phyloP scores from a whole-genome alignment of 2,888 invertebrate genomes.

The Cinara cedri region DNA sequence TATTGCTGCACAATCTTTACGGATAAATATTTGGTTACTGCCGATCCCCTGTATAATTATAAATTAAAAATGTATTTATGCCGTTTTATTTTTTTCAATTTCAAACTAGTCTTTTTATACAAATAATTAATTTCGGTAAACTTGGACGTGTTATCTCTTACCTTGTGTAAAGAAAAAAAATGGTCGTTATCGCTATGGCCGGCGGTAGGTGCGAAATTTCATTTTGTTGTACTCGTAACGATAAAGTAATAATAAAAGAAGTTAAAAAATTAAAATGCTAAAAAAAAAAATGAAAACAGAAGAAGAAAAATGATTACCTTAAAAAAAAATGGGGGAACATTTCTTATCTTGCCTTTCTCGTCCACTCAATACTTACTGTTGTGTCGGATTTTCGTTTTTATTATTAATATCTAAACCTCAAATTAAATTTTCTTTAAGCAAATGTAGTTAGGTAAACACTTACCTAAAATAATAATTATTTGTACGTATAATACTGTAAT shows the following conservation, averaged over 20 bases:
- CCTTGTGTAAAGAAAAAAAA: slow-evolving; percentile 59
- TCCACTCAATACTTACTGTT: slow-evolving; percentile 5
- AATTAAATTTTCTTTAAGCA: too few relatives aligned
- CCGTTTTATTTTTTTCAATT: slow-evolving; percentile 36
- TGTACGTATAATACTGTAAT: too few relatives aligned
- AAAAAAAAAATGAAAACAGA: slow-evolving; percentile 18
- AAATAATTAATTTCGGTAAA: slow-evolving; percentile 63
- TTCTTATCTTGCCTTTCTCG: slow-evolving; percentile 12
- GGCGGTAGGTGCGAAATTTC: not conserved
- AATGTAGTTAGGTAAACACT: too few relatives aligned
- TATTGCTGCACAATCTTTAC: not conserved
- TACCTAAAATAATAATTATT: too few relatives aligned
- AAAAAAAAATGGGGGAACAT: not conserved
- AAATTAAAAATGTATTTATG: not conserved
- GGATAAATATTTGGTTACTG: not conserved
- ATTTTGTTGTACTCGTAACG: slow-evolving; percentile 36
- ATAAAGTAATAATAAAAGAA: slow-evolving; percentile 35
- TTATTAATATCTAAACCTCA: slow-evolving; percentile 2
- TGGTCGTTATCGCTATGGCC: slow-evolving; percentile 24
- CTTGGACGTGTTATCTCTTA: slow-evolving; percentile 63
- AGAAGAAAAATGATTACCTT: slow-evolving; percentile 33
- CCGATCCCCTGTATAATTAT: not conserved
- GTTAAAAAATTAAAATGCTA: slow-evolving; percentile 27
- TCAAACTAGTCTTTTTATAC: slow-evolving; percentile 63
- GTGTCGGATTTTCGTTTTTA: not conserved